phyloP scores from a whole-genome alignment of 1,140 invertebrate species.

The Scaptomyza graminum region DNA sequence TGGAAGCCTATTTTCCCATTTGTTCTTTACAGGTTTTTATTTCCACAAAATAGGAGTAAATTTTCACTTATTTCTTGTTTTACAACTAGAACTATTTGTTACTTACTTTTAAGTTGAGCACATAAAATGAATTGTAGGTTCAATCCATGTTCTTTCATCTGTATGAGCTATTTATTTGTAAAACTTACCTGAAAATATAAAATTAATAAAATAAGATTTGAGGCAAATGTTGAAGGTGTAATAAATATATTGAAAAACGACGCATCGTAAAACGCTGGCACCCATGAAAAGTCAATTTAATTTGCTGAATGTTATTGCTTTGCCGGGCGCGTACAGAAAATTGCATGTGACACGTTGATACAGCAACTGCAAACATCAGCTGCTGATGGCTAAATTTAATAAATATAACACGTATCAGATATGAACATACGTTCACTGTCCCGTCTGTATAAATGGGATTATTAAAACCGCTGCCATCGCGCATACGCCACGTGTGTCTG shows the following conservation, averaged over 20 bases:
- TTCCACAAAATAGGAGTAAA: too few species aligned
- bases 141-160: too few species aligned
- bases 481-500: slow-evolving; percentile 40
- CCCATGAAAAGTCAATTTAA: slow-evolving; percentile 67
- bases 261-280: neutral
- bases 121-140: neutral
- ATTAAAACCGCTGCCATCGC: slow-evolving; percentile 45
- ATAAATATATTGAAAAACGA: neutral
- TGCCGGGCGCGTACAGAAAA: slow-evolving; percentile 68
- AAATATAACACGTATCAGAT: slow-evolving; percentile 53
- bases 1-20: too few species aligned
- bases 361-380: slow-evolving; percentile 13
- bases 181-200: slow-evolving; percentile 34
- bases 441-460: slow-evolving; percentile 11
- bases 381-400: slow-evolving; percentile 70
- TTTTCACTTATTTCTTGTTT: too few species aligned
- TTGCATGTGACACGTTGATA: slow-evolving; percentile 67
- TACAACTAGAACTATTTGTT: neutral
- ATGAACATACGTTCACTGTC: slow-evolving; percentile 2
- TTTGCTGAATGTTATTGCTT: slow-evolving; percentile 70
- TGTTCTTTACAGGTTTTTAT: too few species aligned
- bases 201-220: neutral
- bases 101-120: slow-evolving; percentile 13
- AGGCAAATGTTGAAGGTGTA: too few species aligned
- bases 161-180: too few species aligned